A percentile compares a stretch with the other conserved stretches of the same genome.
These are phyloP conservation scores for Nycticorax nycticorax DNA, from an alignment of 2,113 vertebrate genomes.

Conservation along the genomic window DNA sequence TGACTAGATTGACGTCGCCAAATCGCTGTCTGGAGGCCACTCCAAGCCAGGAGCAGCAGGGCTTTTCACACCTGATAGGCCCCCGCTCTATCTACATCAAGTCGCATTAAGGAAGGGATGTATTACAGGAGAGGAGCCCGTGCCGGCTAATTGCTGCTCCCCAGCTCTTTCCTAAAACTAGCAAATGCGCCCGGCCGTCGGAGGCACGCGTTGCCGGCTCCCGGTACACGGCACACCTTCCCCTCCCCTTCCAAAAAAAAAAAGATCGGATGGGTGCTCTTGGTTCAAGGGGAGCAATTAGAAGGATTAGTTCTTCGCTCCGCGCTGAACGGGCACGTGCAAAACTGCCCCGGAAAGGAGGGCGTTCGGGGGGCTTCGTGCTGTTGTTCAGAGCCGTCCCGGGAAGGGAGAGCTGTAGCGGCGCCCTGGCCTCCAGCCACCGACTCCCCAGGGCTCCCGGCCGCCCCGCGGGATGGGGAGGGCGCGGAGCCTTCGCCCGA, in stretches of 20 bases:
- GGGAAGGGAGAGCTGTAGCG: accelerated
- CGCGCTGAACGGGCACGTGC: too few relatives aligned
- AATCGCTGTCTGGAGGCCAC: slow-evolving; percentile 84
- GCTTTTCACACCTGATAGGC: slow-evolving; percentile 79
- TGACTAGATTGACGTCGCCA: slow-evolving; percentile 83
- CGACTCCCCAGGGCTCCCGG: accelerated
- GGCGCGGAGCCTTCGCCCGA: too few relatives aligned
- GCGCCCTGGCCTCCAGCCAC: neutral
- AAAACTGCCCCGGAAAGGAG: neutral
- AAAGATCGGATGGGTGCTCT: neutral
- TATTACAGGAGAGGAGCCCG: slow-evolving; percentile 45
- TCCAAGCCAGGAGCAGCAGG: slow-evolving; percentile 77
- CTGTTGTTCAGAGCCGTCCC: too few relatives aligned
- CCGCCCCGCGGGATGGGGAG: too few relatives aligned
- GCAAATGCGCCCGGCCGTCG: neutral
- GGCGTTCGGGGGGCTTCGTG: accelerated
- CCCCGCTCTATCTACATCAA: slow-evolving; percentile 81
- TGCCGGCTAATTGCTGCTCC: slow-evolving; percentile 59
- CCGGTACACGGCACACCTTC: neutral
- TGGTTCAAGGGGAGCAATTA: neutral
- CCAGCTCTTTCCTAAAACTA: neutral
- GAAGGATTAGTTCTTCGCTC: neutral
- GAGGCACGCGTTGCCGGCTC: neutral
- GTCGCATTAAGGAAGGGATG: slow-evolving; percentile 78
- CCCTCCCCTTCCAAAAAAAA: neutral